Base-by-base conservation (phyloP, 1,140 invertebrate species). In the Globodera ellingtonae region DNA sequence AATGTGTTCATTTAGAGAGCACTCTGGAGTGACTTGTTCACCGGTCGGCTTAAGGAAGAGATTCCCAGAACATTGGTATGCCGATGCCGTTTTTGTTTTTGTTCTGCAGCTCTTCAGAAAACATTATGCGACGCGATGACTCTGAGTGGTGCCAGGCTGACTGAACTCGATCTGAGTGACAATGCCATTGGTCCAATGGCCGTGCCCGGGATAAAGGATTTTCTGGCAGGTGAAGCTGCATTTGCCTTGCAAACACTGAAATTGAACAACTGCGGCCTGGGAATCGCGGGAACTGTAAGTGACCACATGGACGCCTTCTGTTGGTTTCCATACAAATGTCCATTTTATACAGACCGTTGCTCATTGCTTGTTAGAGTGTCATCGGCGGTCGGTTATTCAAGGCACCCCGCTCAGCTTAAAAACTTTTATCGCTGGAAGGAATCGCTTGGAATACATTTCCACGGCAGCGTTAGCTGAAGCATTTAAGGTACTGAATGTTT, bases 131-230 rank as follows among this genome's bases (percentile, higher is more conserved):
- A 91, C 80, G 95, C 94, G 6, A 92, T 99, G 71, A 94, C 95
- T 74, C 85, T 88, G 10, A 94, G 95, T 0, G 92, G 92, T 4
- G 94, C 94, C 3, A 91, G 92, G 5, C 91, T 99, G 0, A 92
- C 93, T 0, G 94, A 95, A 83, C 90, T 99, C 10, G 96, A 99
- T 89, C 91, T 99, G 0, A 98, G 96, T 91, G 97, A 99, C 89
- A 99, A 99, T 92, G 97, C 97, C 0, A 94, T 99, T 89, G 97
- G 97, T 6, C 96, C 97, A 0, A 95, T 97, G 88, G 97, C 96
- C 59, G 94, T 98, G 72, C 92, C 94, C 83, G 95, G 95, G 6
- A 91, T 99, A 67, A 93, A 93, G n/a, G 92, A 93, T 24, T 92
- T 98, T 15, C 90, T 99, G 15, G 92, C 93, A 80, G 96, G 95